Conservation (phyloP, 2,113 vertebrate species). For the Melozone crissalis region DNA sequence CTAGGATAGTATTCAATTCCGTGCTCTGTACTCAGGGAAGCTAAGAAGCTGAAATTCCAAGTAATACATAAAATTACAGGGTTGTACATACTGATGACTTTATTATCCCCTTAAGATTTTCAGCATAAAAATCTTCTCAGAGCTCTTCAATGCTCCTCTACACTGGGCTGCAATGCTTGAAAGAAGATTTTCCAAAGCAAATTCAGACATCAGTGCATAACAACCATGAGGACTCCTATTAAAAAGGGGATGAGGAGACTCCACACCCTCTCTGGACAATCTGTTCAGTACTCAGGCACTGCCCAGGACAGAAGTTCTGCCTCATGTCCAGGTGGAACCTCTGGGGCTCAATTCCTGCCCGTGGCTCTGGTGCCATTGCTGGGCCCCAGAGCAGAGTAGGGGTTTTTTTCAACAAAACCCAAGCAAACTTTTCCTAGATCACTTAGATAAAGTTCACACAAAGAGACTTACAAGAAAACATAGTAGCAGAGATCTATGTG, state of each 20-base stretch:
- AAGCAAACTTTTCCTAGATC: neutral
- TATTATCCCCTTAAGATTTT: neutral
- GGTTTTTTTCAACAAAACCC: neutral
- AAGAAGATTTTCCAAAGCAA: neutral
- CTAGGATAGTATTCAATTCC: neutral
- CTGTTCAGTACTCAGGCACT: rapidly evolving
- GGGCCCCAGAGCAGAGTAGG: neutral
- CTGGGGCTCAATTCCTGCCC: neutral
- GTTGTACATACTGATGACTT: neutral
- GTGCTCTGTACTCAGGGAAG: neutral
- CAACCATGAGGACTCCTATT: neutral
- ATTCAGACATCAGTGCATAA: neutral
- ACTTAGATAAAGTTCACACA: neutral
- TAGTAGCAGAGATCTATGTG: neutral
- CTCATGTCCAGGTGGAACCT: neutral
- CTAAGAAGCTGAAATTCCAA: neutral
- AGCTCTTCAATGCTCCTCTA: neutral
- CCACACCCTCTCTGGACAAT: neutral
- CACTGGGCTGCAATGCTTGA: neutral
- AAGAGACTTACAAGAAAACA: neutral
- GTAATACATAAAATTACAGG: neutral
- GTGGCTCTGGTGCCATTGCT: neutral
- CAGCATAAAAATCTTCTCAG: neutral
- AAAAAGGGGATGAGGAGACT: neutral
- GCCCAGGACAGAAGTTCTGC: neutral